Conservation (phyloP, 2,113 vertebrate species). For the Poeciliopsis turrubarensis region DNA sequence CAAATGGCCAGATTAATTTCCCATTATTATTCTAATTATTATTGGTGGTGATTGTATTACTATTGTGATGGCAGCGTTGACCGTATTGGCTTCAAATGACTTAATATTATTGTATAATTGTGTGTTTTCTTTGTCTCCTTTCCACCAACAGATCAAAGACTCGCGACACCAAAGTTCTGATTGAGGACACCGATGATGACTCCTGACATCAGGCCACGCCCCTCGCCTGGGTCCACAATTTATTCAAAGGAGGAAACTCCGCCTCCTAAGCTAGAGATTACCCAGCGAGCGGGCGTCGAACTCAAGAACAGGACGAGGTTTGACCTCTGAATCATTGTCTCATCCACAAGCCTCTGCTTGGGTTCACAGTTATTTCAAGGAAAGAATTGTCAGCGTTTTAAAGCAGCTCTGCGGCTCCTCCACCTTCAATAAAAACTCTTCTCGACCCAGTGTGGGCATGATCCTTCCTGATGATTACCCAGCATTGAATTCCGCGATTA, state of each 20-base stretch:
- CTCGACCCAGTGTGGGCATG: slow-evolving; percentile 8
- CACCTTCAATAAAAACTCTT: slow-evolving; percentile 21
- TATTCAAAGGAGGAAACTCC: slow-evolving; percentile 75
- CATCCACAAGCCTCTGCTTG: slow-evolving; percentile 22
- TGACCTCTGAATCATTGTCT: slow-evolving; percentile 14
- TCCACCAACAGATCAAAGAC: slow-evolving; percentile 86
- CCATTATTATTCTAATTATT: too few species aligned
- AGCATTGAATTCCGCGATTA: slow-evolving; percentile 13
- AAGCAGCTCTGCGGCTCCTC: slow-evolving; percentile 18
- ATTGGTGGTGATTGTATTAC: too few species aligned
- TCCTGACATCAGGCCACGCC: slow-evolving; percentile 88
- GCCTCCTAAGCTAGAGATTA: slow-evolving; percentile 62
- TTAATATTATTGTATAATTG: too few species aligned
- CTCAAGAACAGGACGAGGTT: slow-evolving; percentile 19
- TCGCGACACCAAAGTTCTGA: slow-evolving; percentile 94
- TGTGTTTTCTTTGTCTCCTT: too few species aligned
- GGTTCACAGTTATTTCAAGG: slow-evolving; percentile 20
- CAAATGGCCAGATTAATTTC: background rate
- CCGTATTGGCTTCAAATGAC: too few species aligned
- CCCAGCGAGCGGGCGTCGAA: slow-evolving; percentile 67
- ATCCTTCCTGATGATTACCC: background rate
- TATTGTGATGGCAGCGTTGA: too few species aligned
- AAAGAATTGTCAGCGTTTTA: slow-evolving; percentile 17
- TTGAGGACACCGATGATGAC: slow-evolving; percentile 97
- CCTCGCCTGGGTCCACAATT: slow-evolving; percentile 75